Evolutionary conservation across 2,113 vertebrate species (phyloP).

Genomic region (Grallaria varia): DNA sequence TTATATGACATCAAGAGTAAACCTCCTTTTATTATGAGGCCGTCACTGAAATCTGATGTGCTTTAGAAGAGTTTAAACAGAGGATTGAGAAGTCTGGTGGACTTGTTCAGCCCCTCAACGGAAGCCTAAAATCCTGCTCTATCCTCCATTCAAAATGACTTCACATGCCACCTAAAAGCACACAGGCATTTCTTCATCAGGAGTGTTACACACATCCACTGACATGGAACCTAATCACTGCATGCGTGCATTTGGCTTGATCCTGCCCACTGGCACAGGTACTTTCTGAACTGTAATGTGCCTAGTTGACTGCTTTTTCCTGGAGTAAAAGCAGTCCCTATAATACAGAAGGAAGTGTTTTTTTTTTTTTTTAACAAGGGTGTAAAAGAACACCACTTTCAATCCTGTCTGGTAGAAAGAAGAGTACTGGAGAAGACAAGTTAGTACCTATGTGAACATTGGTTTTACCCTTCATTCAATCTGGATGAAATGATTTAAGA

Average conservation of each 20-base stretch:
- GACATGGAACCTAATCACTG: background rate
- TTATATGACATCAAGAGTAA: conserved; percentile 18
- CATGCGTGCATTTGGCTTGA: background rate
- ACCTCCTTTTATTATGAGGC: conserved; percentile 3
- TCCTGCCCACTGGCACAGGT: background rate
- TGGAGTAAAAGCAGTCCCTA: background rate
- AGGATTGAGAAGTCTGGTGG: background rate
- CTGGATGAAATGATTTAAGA: background rate
- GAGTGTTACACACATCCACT: background rate
- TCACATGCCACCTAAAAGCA: background rate
- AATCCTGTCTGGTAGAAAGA: background rate
- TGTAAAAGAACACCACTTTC: background rate
- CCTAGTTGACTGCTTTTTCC: background rate
- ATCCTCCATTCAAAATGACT: background rate
- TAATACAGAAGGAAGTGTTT: background rate
- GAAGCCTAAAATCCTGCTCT: background rate
- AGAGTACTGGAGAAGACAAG: background rate
- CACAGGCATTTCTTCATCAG: background rate
- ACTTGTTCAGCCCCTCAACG: background rate
- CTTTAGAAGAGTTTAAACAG: background rate
- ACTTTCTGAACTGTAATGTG: background rate
- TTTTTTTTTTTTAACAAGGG: background rate
- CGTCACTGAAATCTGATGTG: background rate
- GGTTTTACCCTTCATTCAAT: background rate
- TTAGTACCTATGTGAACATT: background rate